Conservation (phyloP, 2,113 vertebrate species). For the Rissa tridactyla region DNA sequence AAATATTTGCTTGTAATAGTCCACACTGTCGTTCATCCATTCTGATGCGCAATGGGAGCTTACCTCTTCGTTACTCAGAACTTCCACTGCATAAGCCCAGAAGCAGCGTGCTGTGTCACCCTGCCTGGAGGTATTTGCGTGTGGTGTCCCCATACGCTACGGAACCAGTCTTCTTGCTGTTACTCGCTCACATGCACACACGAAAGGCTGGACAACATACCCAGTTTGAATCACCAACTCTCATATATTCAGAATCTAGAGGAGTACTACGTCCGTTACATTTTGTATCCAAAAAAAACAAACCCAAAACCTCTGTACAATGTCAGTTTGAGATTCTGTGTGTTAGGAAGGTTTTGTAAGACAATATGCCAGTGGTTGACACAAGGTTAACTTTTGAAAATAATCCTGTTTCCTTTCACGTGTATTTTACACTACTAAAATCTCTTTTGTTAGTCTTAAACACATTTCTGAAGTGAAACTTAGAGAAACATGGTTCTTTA, state of each 20-base stretch:
- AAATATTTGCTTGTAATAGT: not conserved
- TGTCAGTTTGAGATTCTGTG: not conserved
- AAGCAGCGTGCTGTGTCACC: not conserved
- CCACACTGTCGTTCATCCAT: too few species aligned
- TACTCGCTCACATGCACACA: not conserved
- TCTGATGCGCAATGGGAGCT: not conserved
- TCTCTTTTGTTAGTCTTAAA: not conserved
- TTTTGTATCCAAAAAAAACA: not conserved
- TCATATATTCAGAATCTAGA: not conserved
- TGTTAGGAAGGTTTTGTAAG: not conserved
- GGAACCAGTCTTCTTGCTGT: not conserved
- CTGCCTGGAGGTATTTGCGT: not conserved
- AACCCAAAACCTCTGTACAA: too few species aligned
- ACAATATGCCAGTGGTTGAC: too few species aligned
- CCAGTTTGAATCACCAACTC: not conserved
- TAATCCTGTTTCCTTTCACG: not conserved
- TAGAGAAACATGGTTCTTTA: not conserved
- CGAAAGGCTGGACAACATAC: not conserved
- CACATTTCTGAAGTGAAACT: not conserved
- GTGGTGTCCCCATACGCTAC: rapidly evolving
- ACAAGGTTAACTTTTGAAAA: not conserved
- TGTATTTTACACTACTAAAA: not conserved
- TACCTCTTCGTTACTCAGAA: not conserved
- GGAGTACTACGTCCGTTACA: not conserved
- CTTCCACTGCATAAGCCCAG: not conserved